A percentile compares a stretch with the other conserved stretches of the same genome.
phyloP scores from a whole-genome alignment of 2,113 vertebrate species.

The Zootoca vivipara region DNA sequence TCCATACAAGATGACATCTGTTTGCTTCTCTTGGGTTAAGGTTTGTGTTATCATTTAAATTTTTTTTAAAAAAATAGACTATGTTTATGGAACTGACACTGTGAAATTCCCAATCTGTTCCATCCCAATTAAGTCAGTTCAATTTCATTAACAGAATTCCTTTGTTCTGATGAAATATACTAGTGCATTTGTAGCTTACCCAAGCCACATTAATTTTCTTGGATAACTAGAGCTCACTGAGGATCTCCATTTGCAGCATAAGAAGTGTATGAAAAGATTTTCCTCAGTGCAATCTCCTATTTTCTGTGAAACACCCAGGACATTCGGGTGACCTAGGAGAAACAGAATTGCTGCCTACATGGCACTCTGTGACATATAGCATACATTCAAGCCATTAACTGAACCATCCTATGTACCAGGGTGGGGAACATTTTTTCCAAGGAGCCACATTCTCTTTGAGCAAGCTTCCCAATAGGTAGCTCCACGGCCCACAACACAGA shows the following conservation, averaged over 20 bases:
- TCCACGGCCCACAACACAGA: too few relatives aligned
- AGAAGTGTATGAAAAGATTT: background rate
- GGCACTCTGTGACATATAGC: background rate
- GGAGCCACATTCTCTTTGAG: too few relatives aligned
- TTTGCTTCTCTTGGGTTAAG: background rate
- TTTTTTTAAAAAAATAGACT: background rate
- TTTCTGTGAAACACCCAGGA: background rate
- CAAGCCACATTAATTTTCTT: constrained; percentile 17
- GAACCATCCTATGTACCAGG: background rate
- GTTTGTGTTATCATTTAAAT: background rate
- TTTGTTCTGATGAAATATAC: constrained; percentile 2
- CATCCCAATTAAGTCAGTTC: constrained; percentile 34
- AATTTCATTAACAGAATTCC: constrained; percentile 11
- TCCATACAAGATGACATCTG: background rate
- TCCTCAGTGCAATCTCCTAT: background rate
- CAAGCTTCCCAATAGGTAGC: too few relatives aligned
- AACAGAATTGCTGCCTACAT: background rate
- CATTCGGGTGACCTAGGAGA: background rate
- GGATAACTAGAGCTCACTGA: background rate
- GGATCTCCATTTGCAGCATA: background rate
- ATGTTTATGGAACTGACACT: constrained; percentile 32
- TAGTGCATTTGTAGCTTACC: background rate
- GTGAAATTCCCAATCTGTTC: constrained; percentile 25
- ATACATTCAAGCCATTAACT: background rate
- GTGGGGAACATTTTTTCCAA: too few relatives aligned